Evolutionary conservation across 2,113 vertebrate genomes (phyloP).

Genomic region (Rutilus rutilus): DNA sequence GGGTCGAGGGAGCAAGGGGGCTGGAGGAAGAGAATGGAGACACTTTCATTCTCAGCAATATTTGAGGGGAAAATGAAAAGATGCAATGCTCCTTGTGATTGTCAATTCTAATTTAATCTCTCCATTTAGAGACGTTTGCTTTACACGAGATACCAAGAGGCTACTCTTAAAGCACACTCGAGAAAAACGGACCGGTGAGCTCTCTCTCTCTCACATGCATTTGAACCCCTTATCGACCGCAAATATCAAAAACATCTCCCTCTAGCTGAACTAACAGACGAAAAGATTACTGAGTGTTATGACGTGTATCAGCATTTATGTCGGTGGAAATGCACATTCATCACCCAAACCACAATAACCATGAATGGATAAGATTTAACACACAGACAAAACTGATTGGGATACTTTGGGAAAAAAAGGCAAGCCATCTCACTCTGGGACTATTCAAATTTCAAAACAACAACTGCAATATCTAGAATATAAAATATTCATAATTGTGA

Average conservation of each 20-base stretch:
- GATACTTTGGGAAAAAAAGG: background rate
- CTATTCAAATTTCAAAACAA: background rate
- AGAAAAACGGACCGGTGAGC: slow-evolving; percentile 45
- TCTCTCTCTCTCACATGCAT: slow-evolving; percentile 52
- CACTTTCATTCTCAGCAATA: background rate
- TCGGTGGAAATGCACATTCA: slow-evolving; percentile 9
- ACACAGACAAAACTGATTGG: no score
- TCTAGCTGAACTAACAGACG: background rate
- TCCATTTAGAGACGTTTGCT: background rate
- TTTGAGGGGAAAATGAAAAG: background rate
- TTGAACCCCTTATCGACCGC: slow-evolving; percentile 33
- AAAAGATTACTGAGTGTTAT: slow-evolving; percentile 4
- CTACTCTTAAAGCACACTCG: slow-evolving; percentile 46
- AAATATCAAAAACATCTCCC: slow-evolving; percentile 6
- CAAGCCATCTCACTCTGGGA: background rate
- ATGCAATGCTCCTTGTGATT: slow-evolving; percentile 28
- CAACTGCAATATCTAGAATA: background rate
- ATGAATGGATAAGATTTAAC: background rate
- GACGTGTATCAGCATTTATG: background rate
- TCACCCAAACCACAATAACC: background rate
- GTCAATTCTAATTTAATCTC: slow-evolving; percentile 19
- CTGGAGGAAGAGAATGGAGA: slow-evolving; percentile 43
- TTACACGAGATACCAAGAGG: slow-evolving; percentile 30
- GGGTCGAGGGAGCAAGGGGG: slow-evolving; percentile 52
- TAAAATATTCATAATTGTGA: background rate